Evolutionary conservation across 2,888 invertebrate species (phyloP), one percentile per base, ranked within the genome.

Genomic region (Odontocolon sp.): DNA sequence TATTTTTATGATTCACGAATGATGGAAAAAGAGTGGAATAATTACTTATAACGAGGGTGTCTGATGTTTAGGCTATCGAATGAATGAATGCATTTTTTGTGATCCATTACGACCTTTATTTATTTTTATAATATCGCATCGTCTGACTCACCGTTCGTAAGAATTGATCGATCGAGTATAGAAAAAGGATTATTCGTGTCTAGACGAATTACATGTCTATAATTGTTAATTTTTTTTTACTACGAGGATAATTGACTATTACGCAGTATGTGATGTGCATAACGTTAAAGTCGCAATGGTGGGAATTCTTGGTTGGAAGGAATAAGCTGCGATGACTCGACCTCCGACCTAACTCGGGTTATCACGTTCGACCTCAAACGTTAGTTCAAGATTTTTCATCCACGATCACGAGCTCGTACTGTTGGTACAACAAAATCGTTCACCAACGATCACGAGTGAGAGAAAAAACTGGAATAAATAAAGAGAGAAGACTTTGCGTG

Each of bases 291-390:
- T 47, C 16, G 16, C 45, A 54, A 26, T 59, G 16, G 50, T 18
- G 54, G 45, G 33, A 74, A 74, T 61, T 63, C 28, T 47, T 56
- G 21, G 36, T 26, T 45, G 42, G 21, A 28, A 56, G 42, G 33
- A 68, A 68, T 61, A 38, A 59, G 47, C 50, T 42, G 40, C 23
- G 40, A 45, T 61, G 31, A 21, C 38, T 45, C 36, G 70, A 70
- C 59, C 59, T 66, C 59, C 36, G 66, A 28, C 54, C 66, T 9
- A 45, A 59, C 47, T 45, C 52, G 59, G 66, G 70, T 70, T 76
- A 76, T 76, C 75, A 59, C 47, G 40, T 11, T 50, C 59, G 57
- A 69, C 64, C 56, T 63, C 74, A 40, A 74, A 50, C 56, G 40
- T 38, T 57, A 74, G 63, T 68, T 31, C 23, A 47, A 54, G 40